These are phyloP conservation scores for Rhabdomys dilectus DNA, from an alignment of 2,113 vertebrate genomes.

Conservation along the genomic window DNA sequence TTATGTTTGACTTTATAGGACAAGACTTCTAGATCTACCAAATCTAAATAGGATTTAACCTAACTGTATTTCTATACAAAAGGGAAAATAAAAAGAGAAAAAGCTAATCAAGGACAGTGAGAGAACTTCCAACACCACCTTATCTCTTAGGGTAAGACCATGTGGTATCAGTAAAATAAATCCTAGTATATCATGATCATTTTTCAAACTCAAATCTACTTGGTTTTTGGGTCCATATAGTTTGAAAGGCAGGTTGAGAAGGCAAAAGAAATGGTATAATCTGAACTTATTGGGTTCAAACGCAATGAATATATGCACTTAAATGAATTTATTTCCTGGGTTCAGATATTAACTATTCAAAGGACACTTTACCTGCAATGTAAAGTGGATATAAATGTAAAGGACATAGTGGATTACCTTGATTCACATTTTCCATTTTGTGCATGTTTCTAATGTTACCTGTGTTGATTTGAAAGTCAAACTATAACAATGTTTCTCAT, in stretches of 20 bases:
- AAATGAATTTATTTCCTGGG: slow-evolving; percentile 8
- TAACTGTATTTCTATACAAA: not conserved
- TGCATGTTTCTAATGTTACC: not conserved
- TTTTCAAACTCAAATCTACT: slow-evolving; percentile 9
- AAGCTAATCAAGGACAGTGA: not conserved
- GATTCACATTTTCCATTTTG: not conserved
- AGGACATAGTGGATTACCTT: not conserved
- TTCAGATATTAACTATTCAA: not conserved
- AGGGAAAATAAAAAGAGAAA: not conserved
- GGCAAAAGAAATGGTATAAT: not conserved
- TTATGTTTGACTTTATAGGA: not conserved
- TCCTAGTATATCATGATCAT: not conserved
- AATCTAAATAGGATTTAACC: slow-evolving; percentile 14
- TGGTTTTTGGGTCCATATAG: not conserved
- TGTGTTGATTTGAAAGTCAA: not conserved
- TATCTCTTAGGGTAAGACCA: not conserved
- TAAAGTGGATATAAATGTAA: not conserved
- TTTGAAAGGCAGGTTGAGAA: not conserved
- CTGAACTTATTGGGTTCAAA: not conserved
- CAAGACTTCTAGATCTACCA: not conserved
- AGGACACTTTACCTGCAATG: not conserved
- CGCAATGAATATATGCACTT: slow-evolving; percentile 24
- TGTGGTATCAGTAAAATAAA: not conserved
- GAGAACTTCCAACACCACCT: not conserved
- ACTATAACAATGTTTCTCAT: not conserved